A percentile compares a stretch with the other conserved stretches of the same genome.
Evolutionary conservation across 2,888 invertebrate species (phyloP).

Genomic region (Embidobia sp.): DNA sequence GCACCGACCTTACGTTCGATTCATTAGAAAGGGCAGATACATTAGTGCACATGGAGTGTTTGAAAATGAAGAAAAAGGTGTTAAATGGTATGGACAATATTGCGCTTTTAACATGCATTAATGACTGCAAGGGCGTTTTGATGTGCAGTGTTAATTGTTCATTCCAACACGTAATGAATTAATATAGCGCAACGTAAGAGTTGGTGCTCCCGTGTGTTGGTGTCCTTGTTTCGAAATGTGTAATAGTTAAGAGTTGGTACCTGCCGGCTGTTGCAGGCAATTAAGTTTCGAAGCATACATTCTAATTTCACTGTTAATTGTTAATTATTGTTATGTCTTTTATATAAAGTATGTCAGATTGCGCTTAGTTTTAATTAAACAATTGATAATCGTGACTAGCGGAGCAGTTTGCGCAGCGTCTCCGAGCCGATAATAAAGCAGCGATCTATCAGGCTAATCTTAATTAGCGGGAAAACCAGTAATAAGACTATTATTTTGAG

Average conservation of each 20-base stretch:
- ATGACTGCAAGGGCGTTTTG: too few relatives aligned
- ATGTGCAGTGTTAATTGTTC: constrained; percentile 46
- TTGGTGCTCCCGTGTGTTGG: background rate
- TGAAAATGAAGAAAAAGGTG: too few relatives aligned
- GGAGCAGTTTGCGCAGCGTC: constrained; percentile 20
- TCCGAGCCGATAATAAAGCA: constrained; percentile 3
- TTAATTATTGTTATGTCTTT: constrained; percentile 64
- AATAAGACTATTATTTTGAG: constrained; percentile 42
- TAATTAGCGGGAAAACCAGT: constrained; percentile 42
- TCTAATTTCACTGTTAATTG: constrained; percentile 77
- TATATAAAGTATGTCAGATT: constrained; percentile 50
- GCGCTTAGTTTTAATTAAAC: constrained; percentile 56
- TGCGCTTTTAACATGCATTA: too few relatives aligned
- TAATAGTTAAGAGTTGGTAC: constrained; percentile 34
- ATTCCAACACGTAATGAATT: constrained; percentile 33
- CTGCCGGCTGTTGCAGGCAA: constrained; percentile 74
- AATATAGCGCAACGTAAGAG: constrained; percentile 7
- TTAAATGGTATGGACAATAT: too few relatives aligned
- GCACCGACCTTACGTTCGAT: too few relatives aligned
- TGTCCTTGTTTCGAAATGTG: background rate
- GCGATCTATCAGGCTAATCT: constrained; percentile 39
- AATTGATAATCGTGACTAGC: constrained; percentile 35
- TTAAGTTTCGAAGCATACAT: constrained; percentile 74
- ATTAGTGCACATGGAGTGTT: too few relatives aligned
- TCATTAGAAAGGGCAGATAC: too few relatives aligned